Base-by-base conservation (phyloP, 2,888 invertebrate genomes). In the Drosophila picticornis region DNA sequence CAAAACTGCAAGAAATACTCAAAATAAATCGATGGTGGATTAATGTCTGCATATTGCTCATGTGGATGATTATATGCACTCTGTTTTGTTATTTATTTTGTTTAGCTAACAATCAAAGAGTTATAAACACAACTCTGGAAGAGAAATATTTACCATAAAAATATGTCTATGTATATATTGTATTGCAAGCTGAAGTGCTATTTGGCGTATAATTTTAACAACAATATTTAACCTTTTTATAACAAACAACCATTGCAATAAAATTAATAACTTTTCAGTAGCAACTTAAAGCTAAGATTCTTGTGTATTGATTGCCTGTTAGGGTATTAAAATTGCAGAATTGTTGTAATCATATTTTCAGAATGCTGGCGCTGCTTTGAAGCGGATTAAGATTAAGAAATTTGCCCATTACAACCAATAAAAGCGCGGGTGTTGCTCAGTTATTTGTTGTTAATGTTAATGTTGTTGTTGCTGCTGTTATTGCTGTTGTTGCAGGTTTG, bases 371-470 rank as follows among this genome's bases (percentile, higher is more conserved):
- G 58, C 40, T 50, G 59, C 36, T 36, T 34, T 51, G 74, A 78
- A 56, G 68, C 67, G 52, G 40, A 61, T 80, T 66, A 25, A 48
- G 70, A 83, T 86, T 84, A 77, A 74, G 79, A 81, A 86, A 84
- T 72, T 77, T 52, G 67, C 56, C 59, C 64, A 77, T 62, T 64
- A 59, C 53, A 71, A 74, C 65, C 64, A 71, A 74, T 59, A 66
- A 57, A 62, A 53, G 69, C 57, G 73, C 69, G 80, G 82, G 72
- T 69, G 80, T 69, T 69, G 67, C 48, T 75, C 43, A 64, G 55
- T 53, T 38, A 60, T 59, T 56, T 55, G 55, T 55, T 55, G 51
- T 46, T 67, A 61, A 22, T 55, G 40, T 29, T 40, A 38, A 59
- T 32, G 60, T 50, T 62, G 67, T 36, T 62, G 77, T 34, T 71